Evolutionary conservation across 2,113 vertebrate genomes (phyloP), one percentile per base, ranked within the genome.

Genomic region (Benitochromis conjunctus): DNA sequence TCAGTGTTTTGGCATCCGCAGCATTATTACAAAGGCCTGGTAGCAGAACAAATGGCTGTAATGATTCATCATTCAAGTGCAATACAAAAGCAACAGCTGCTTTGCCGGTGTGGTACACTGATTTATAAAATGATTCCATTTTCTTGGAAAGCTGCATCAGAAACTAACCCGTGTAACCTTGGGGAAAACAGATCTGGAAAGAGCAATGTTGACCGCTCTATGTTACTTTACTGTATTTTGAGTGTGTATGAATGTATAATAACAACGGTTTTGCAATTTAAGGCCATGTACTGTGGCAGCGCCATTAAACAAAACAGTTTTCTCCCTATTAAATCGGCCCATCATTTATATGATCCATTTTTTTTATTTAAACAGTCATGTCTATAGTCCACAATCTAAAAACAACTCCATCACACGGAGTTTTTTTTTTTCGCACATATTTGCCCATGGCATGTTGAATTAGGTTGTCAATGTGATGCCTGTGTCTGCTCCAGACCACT

Each of bases 401-500:
- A 81, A 77, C 79, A 36, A 26, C 87, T 83, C 79, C 84, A 76
- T 91, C 85, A 78, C 87, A 89, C 88, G 79, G 36, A 81, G 81
- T 74, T 86, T 19, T 29, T 83, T 29, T 83, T 86, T 85, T 89
- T 86, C 26, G 34, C 57, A 80, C 83, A 74, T 79, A 87, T 90
- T 87, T 76, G 60, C 79, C 85, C 21, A 5, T 66, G 78, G 83
- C 87, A 78, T 80, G 66, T 88, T 76, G 29, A 62, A 91, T 92
- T 86, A 84, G 53, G 80, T 56, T 81, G 60, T 91, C 86, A 87
- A 85, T 86, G 92, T 87, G 82, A 93, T 95, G 94, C 93, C 96
- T 96, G 95, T 95, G 94, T 95, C 93, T 94, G 87, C 92, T 91
- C 79, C 81, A 85, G 48, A 88, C 46, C 9, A 43, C 86, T 81